Percentiles rank a stretch among this genome's conserved stretches.
Conservation (phyloP, 2,113 vertebrate species). For the Agapornis roseicollis region DNA sequence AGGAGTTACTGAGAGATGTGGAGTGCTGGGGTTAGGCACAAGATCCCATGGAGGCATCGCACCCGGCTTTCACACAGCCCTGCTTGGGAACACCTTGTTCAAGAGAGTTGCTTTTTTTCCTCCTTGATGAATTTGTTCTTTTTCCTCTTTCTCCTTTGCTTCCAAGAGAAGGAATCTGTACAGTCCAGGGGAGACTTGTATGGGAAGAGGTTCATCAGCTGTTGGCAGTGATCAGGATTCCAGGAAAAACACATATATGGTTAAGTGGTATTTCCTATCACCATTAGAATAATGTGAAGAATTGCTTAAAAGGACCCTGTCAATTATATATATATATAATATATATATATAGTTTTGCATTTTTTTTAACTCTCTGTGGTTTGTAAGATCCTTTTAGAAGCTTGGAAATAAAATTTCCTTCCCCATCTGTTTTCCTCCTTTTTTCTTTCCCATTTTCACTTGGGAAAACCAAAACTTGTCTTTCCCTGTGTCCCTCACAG, state of each 20-base stretch:
- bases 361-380: constrained; percentile 30
- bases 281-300: constrained; percentile 64
- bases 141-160: not conserved
- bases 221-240: not conserved
- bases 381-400: constrained; percentile 57
- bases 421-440: not conserved
- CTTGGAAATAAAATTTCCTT: constrained; percentile 69
- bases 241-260: not conserved
- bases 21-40: not conserved
- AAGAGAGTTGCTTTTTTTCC: not conserved
- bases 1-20: not conserved
- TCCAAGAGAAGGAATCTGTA: constrained; percentile 4
- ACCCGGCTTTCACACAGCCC: not conserved
- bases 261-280: constrained; percentile 27
- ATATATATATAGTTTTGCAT: constrained; percentile 41
- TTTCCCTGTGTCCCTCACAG: not conserved
- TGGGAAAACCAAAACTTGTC: not conserved
- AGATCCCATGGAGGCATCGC: not conserved
- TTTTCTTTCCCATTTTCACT: not conserved
- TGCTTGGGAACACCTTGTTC: not conserved
- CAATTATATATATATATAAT: constrained; percentile 30
- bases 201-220: not conserved
- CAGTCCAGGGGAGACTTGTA: not conserved
- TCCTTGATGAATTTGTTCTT: not conserved
- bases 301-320: constrained; percentile 28